phyloP scores from a whole-genome alignment of 1,140 invertebrate genomes.

The Drosophila kikkawai region DNA sequence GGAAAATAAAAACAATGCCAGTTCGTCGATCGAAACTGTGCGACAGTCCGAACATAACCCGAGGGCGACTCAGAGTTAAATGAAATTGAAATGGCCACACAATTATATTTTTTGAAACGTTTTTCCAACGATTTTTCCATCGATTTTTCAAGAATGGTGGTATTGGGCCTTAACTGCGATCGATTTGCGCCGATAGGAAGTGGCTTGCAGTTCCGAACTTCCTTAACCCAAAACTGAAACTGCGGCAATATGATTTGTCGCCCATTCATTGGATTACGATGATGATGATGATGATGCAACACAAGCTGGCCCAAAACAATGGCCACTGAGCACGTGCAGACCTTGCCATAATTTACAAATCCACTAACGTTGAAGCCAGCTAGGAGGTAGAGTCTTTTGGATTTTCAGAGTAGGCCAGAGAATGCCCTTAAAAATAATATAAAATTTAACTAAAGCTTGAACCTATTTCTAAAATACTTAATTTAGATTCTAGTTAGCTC shows the following conservation, averaged over 20 bases:
- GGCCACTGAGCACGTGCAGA: conserved; percentile 72
- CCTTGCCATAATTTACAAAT: conserved; percentile 63
- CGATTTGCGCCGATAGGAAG: conserved; percentile 42
- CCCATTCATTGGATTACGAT: conserved; percentile 64
- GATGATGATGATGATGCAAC: conserved; percentile 69
- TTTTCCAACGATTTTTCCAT: conserved; percentile 20
- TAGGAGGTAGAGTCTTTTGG: not conserved
- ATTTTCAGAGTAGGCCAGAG: not conserved
- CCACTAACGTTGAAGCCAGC: conserved; percentile 21
- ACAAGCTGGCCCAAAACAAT: conserved; percentile 42
- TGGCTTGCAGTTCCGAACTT: conserved; percentile 44
- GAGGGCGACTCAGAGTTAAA: conserved; percentile 70
- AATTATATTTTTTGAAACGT: conserved; percentile 65
- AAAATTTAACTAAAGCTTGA: too few species aligned
- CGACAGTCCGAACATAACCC: conserved; percentile 68
- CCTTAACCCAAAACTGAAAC: conserved; percentile 35
- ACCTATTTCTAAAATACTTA: not conserved
- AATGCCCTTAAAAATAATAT: conserved; percentile 14
- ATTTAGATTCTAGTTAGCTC: too few species aligned
- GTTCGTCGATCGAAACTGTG: conserved; percentile 32
- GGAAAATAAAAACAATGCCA: conserved; percentile 65
- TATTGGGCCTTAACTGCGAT: conserved; percentile 24
- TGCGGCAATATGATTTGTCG: conserved; percentile 67
- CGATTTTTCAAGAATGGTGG: conserved; percentile 48
- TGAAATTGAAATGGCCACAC: conserved; percentile 78